Conservation (phyloP, 1,140 invertebrate genomes). For the Andricus grossulariae region DNA sequence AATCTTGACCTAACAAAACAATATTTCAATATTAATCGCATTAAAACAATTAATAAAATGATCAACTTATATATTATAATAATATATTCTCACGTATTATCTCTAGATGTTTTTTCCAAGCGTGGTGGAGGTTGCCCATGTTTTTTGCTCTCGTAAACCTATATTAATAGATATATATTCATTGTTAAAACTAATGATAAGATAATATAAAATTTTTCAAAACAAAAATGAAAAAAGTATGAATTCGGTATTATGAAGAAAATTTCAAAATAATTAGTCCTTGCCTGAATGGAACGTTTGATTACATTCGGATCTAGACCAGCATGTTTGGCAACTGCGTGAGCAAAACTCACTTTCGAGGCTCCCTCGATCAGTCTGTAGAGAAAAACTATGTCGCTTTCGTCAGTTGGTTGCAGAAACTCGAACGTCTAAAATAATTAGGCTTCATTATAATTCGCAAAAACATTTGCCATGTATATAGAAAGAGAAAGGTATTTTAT, state of each 20-base stretch:
- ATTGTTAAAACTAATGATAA: not conserved
- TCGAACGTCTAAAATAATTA: constrained; percentile 48
- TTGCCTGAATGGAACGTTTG: not conserved
- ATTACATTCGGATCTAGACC: not conserved
- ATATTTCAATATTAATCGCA: not conserved
- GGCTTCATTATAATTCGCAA: too few relatives aligned
- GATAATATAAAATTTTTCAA: not conserved
- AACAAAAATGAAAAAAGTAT: not conserved
- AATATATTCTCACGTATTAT: constrained; percentile 1
- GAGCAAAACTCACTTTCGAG: constrained; percentile 47
- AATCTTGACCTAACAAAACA: not conserved
- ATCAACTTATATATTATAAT: not conserved
- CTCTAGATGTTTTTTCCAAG: not conserved
- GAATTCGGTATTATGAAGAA: not conserved
- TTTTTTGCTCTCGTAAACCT: not conserved
- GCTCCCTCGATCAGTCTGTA: constrained; percentile 45
- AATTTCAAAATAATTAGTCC: not conserved
- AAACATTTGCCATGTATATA: not conserved
- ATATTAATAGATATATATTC: not conserved
- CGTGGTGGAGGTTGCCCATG: too few relatives aligned
- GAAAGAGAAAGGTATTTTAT: not conserved
- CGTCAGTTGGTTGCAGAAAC: constrained; percentile 39
- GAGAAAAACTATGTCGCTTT: constrained; percentile 46
- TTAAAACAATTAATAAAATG: not conserved
- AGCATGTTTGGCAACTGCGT: constrained; percentile 44